Evolutionary conservation across 2,797 vertebrate genomes (phyloP).

Genomic region (Anisognathus igniventris): DNA sequence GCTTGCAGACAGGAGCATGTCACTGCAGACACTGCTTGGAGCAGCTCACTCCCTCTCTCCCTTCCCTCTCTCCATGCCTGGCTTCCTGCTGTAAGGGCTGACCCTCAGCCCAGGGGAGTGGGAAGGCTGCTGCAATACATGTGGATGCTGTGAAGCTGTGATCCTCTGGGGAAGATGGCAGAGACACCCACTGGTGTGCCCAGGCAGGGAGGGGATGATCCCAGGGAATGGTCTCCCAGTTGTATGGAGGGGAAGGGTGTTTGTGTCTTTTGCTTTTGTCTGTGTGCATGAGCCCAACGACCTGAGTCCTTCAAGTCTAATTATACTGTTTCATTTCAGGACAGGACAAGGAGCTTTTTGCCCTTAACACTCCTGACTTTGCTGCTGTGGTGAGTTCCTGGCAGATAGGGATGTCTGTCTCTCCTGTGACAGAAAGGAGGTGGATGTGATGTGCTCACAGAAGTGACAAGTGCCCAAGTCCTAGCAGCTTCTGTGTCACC

Average conservation of each 20-base stretch:
- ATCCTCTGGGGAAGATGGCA: background rate
- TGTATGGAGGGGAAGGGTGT: rapidly evolving
- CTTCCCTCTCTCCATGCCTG: background rate
- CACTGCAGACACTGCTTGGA: background rate
- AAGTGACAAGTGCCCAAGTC: background rate
- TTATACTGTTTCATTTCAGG: background rate
- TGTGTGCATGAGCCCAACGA: rapidly evolving
- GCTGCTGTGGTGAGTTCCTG: background rate
- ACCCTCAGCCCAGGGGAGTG: background rate
- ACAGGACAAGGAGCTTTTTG: background rate
- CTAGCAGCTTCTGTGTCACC: background rate
- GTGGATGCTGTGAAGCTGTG: background rate
- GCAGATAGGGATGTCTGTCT: background rate
- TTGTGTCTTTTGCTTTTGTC: background rate
- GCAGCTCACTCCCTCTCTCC: background rate
- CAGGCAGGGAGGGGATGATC: background rate
- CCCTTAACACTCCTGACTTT: background rate
- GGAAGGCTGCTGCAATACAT: background rate
- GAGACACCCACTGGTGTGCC: background rate
- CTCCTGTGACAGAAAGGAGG: background rate
- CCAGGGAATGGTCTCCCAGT: background rate
- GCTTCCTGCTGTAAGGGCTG: background rate
- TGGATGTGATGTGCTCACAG: background rate
- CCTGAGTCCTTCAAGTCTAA: background rate
- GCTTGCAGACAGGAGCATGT: background rate